These are phyloP conservation scores for Amblyteles armatorius DNA, from an alignment of 2,888 invertebrate species.

Conservation along the genomic window DNA sequence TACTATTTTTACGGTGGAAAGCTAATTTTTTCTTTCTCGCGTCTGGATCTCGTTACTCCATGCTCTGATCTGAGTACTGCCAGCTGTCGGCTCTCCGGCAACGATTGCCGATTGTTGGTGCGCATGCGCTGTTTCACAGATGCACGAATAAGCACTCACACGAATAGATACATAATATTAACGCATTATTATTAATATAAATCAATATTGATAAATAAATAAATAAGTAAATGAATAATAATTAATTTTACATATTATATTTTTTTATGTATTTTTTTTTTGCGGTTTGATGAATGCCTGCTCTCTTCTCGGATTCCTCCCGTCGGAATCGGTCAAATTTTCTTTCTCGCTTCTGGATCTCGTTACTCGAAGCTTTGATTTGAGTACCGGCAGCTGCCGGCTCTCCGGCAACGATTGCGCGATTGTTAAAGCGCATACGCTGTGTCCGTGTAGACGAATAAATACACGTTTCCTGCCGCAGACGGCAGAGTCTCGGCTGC, in stretches of 20 bases:
- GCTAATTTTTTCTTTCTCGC: neutral
- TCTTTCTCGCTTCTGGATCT: slow-evolving; percentile 24
- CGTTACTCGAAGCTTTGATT: slow-evolving; percentile 48
- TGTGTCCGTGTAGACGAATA: slow-evolving; percentile 16
- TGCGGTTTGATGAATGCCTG: neutral
- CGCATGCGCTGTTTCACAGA: neutral
- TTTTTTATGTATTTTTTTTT: neutral
- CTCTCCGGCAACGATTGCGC: slow-evolving; percentile 38
- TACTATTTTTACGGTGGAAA: no score
- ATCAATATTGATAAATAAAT: no score
- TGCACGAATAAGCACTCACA: neutral
- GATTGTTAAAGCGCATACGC: slow-evolving; percentile 13
- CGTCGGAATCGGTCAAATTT: neutral
- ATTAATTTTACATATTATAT: neutral
- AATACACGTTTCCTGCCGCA: slow-evolving; percentile 3
- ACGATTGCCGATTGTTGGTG: slow-evolving; percentile 39
- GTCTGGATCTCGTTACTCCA: slow-evolving; percentile 40
- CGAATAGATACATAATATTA: slow-evolving; percentile 18
- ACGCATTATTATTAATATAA: no score
- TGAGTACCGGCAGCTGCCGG: slow-evolving; percentile 45
- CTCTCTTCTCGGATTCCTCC: neutral
- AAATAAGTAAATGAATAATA: no score
- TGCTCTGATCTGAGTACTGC: slow-evolving; percentile 38
- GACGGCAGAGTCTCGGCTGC: neutral
- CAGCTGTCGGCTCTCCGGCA: slow-evolving; percentile 41